Conservation (phyloP, 2,113 vertebrate genomes). For the Picathartes gymnocephalus region DNA sequence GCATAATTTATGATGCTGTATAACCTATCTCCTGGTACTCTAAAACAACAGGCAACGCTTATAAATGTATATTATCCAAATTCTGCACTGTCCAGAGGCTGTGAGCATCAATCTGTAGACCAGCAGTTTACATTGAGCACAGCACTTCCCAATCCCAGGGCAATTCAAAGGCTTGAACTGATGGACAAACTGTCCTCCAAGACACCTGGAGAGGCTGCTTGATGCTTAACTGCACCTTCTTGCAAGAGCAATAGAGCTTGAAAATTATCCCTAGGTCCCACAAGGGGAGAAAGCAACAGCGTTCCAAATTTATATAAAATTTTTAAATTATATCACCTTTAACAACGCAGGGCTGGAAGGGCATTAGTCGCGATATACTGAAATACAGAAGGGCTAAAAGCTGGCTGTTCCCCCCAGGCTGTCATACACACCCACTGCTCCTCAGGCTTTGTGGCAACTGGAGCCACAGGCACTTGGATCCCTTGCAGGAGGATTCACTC, state of each 20-base stretch:
- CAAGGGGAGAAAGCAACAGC: neutral
- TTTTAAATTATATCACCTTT: neutral
- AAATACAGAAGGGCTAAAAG: neutral
- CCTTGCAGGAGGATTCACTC: neutral
- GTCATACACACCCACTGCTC: neutral
- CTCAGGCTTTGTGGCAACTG: neutral
- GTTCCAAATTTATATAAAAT: neutral
- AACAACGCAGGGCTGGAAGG: neutral
- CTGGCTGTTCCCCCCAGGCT: neutral
- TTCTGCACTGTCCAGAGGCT: neutral
- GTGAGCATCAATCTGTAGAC: neutral
- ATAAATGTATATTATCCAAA: neutral
- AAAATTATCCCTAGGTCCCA: neutral
- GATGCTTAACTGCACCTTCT: neutral
- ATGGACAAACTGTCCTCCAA: neutral
- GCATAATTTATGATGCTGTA: conserved; percentile 37
- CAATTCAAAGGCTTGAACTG: neutral
- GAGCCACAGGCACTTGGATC: neutral
- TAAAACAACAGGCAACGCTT: neutral
- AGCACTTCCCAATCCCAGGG: neutral
- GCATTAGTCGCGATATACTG: neutral
- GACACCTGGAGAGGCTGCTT: neutral
- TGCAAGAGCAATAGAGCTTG: neutral
- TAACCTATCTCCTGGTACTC: neutral
- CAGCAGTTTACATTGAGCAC: neutral